Evolutionary conservation across 1,140 invertebrate species (phyloP).

Genomic region (Ostrea edulis): DNA sequence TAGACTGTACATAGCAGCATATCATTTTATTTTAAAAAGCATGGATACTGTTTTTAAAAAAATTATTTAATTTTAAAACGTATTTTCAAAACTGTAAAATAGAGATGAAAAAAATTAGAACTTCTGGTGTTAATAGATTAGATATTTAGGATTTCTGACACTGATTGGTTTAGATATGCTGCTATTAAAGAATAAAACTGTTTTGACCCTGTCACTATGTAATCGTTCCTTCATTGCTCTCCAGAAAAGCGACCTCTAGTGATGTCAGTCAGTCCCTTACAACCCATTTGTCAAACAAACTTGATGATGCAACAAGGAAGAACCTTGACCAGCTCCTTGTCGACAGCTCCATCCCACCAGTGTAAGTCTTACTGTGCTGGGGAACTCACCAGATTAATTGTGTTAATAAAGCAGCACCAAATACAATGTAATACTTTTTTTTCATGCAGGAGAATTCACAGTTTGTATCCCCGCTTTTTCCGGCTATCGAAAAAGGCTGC

Average conservation of each 20-base stretch:
- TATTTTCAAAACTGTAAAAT: too few relatives aligned
- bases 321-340: constrained; percentile 50
- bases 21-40: too few relatives aligned
- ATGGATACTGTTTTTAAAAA: too few relatives aligned
- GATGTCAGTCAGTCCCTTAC: constrained; percentile 53
- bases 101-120: too few relatives aligned
- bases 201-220: too few relatives aligned
- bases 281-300: constrained; percentile 38
- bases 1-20: too few relatives aligned
- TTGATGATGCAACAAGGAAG: constrained; percentile 32
- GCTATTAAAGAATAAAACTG: too few relatives aligned
- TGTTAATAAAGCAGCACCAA: background rate
- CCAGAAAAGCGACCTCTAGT: constrained; percentile 49
- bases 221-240: background rate
- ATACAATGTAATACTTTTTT: background rate
- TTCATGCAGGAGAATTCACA: background rate
- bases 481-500: background rate
- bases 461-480: background rate
- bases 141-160: too few relatives aligned
- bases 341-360: background rate
- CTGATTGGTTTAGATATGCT: too few relatives aligned
- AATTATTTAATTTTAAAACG: too few relatives aligned
- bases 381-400: background rate
- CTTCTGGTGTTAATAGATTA: too few relatives aligned
- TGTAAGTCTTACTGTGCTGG: constrained; percentile 57